phyloP scores from a whole-genome alignment of 2,797 vertebrate genomes.

The Chloroceryle inda region DNA sequence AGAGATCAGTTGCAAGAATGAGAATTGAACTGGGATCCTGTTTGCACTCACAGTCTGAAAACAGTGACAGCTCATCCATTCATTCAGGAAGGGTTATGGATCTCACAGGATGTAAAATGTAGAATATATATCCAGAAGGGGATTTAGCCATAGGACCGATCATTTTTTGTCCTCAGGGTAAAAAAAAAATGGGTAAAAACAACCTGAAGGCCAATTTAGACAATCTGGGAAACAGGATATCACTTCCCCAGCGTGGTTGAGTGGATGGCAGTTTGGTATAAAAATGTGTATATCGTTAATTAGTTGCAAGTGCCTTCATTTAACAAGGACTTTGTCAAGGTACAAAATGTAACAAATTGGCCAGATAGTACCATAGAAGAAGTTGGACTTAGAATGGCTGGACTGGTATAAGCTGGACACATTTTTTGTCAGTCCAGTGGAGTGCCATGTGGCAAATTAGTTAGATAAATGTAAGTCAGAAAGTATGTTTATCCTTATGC shows the following conservation, averaged over 20 bases:
- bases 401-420: neutral
- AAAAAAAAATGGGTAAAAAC: neutral
- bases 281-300: neutral
- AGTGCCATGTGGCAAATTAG: neutral
- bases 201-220: conserved; percentile 1
- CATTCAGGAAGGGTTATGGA: neutral
- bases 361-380: neutral
- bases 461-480: neutral
- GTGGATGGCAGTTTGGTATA: neutral
- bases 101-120: neutral
- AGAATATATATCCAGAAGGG: neutral
- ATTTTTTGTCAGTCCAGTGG: neutral
- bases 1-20: neutral
- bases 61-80: neutral
- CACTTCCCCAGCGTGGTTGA: neutral
- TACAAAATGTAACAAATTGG: neutral
- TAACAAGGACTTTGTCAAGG: neutral
- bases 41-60: neutral
- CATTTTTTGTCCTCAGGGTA: neutral
- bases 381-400: neutral
- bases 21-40: neutral
- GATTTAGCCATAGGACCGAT: neutral
- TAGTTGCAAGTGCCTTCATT: neutral
- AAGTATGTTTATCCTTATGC: neutral
- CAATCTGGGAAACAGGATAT: neutral